phyloP scores from a whole-genome alignment of 2,113 vertebrate species.

The Eulemur macaco region DNA sequence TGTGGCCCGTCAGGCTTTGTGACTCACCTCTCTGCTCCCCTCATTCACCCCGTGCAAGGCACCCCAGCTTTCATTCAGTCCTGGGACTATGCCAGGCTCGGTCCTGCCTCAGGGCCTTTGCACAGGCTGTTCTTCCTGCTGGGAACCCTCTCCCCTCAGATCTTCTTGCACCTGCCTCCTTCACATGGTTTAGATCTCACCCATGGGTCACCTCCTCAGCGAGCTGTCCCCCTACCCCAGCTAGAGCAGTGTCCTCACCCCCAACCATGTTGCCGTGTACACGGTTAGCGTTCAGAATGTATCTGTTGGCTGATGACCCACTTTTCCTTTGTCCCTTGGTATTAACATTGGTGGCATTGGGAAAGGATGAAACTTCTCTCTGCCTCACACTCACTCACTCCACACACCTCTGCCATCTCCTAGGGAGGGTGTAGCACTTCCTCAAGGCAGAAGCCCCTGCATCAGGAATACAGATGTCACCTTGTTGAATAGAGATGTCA shows the following conservation, averaged over 20 bases:
- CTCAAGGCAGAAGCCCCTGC: rapidly evolving
- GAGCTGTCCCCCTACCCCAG: background rate
- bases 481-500: background rate
- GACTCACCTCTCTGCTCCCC: background rate
- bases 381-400: no score
- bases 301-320: background rate
- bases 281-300: rapidly evolving
- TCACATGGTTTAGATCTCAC: rapidly evolving
- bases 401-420: background rate
- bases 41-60: background rate
- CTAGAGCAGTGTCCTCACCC: background rate
- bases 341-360: background rate
- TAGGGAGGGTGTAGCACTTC: background rate
- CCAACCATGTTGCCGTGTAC: rapidly evolving
- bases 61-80: background rate
- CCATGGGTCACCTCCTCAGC: background rate
- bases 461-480: background rate
- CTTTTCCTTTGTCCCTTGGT: background rate
- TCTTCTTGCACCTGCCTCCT: background rate
- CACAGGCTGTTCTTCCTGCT: background rate
- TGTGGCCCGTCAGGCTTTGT: background rate
- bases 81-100: background rate
- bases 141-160: no score
- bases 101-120: background rate
- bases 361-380: no score